Evolutionary conservation across 2,888 invertebrate genomes (phyloP).

Genomic region (Euclidia mi): DNA sequence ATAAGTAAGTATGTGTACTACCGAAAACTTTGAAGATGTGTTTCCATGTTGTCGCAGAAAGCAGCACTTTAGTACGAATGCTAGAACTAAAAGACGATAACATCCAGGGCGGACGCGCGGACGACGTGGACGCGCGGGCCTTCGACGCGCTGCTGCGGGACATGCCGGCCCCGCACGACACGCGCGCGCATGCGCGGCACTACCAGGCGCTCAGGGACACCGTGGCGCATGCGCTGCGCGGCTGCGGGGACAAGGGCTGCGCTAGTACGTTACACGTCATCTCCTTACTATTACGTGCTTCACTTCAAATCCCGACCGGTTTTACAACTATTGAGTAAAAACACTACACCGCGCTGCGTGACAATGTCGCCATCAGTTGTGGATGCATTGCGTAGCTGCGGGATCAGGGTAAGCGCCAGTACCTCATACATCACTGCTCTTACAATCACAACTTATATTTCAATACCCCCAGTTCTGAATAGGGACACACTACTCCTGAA

Average conservation of each 20-base stretch:
- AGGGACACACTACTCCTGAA: too few relatives aligned
- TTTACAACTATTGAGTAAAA: too few relatives aligned
- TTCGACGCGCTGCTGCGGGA: constrained; percentile 57
- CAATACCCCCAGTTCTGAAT: too few relatives aligned
- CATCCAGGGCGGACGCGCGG: constrained; percentile 49
- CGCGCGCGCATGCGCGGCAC: constrained; percentile 65
- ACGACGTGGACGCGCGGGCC: constrained; percentile 61
- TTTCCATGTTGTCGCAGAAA: constrained; percentile 59
- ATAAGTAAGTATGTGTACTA: too few relatives aligned
- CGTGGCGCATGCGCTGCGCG: constrained; percentile 62
- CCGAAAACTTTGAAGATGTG: neutral
- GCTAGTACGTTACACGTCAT: constrained; percentile 58
- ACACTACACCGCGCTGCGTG: too few relatives aligned
- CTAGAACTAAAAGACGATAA: constrained; percentile 69
- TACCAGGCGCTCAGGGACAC: constrained; percentile 70
- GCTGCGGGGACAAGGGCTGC: constrained; percentile 73
- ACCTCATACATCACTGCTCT: too few relatives aligned
- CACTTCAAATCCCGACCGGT: too few relatives aligned
- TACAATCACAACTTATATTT: too few relatives aligned
- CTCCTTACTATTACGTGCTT: too few relatives aligned
- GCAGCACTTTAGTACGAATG: constrained; percentile 70
- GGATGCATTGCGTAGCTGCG: too few relatives aligned
- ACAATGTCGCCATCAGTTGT: too few relatives aligned
- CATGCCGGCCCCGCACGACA: constrained; percentile 54
- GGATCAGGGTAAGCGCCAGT: too few relatives aligned